Evolutionary conservation across 1,140 invertebrate species (phyloP), one percentile per base, ranked within the genome.

Genomic region (Zaprionus capensis): DNA sequence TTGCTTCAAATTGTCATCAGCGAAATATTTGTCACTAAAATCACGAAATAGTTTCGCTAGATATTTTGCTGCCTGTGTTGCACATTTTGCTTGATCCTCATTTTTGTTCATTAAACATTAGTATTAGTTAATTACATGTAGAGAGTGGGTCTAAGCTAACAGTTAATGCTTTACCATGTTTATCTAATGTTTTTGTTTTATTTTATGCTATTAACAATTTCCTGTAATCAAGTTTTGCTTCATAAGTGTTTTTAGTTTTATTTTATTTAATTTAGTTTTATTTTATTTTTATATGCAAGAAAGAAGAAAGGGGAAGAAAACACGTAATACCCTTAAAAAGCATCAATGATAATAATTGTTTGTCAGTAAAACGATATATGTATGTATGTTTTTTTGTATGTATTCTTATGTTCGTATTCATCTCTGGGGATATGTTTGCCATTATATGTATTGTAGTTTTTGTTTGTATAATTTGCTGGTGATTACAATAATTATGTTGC

Each of bases 21-120:
- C 91, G 91, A 92, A 92, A 92, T 92, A 92, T 92, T 92, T 92
- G 91, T 91, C 91, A 81, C 75, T 92, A 79, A 88, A 91, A 92
- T 92, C 91, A 92, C 91, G 84, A 92, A 92, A 92, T 86, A 85
- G 86, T 88, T 91, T 92, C 88, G 88, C 84, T 78, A 75, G 71
- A 86, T 86, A 86, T 84, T 72, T 87, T 87, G 66, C 75, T 66
- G 59, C 73, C 51, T 67, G 69, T 65, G 68, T 76, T 71, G 69
- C 74, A 76, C 68, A 71, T 82, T 65, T 77, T 79, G 68, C 78
- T 69, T 71, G 78, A 78, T 80, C 71, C 62, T 69, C 70, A 55
- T 49, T 64, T 46, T 70, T 58, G 34, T 44, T 64, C 51, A 53
- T 59, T 62, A 58, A 67, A 53, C 53, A 26, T 64, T 76, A 55